Evolutionary conservation across 2,113 vertebrate species (phyloP), one percentile per base, ranked within the genome.

Genomic region (Odontophorus gujanensis): DNA sequence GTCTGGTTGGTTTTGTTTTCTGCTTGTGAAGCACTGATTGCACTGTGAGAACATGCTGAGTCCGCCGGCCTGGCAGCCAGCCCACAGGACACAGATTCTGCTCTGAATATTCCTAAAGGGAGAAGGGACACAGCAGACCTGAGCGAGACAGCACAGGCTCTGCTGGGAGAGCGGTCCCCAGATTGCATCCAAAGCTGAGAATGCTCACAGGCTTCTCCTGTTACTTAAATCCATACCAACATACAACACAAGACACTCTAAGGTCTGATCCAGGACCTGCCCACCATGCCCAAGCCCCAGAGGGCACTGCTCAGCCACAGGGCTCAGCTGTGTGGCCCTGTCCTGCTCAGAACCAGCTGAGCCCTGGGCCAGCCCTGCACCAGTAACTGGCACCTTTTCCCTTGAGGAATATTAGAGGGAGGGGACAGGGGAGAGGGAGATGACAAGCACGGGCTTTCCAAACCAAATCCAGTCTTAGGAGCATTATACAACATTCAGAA

Each of bases 1-100:
- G 92, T 91, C 89, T 12, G 71, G 42, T n/a, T 76, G 68, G 91
- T 17, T 94, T 93, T 87, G 73, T 90, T 94, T 73, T 13, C 86
- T 72, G 73, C 87, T 81, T 71, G 79, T 87, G 26, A 77, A 95
- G 93, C 94, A 67, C 93, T 94, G 93, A 87, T 63, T 80, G 96
- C 79, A 91, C 91, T 90, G 89, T 91, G 93, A 87, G 91, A 85
- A 69, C 83, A 81, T 2, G 5, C 79, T 6, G 83, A 76, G 28
- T 25, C 81, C 86, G 55, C 58, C 5, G 53, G 62, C 71, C 85
- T 43, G 59, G 92, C 58, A 78, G 92, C 51, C 80, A 74, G 76
- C 85, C 81, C 47, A 2, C 2, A 40, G 91, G 78, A 34, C 28
- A 15, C 47, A 9, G 12, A 28, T 77, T 76, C 81, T 53, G 9